These are phyloP conservation scores for Betta splendens DNA, from an alignment of 2,797 vertebrate species.

Conservation along the genomic window DNA sequence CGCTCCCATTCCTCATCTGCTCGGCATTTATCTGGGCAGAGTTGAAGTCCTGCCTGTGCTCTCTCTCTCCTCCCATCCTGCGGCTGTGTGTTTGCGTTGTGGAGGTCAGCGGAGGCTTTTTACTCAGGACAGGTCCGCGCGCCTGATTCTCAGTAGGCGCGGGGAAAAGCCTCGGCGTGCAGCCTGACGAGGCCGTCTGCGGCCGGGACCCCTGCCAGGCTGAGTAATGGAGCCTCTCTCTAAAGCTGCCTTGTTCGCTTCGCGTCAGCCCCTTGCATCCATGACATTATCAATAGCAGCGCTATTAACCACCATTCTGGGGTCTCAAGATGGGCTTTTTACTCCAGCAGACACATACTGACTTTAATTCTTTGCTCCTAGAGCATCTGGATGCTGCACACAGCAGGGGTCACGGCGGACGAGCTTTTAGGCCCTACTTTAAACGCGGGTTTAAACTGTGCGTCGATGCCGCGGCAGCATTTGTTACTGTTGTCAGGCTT, in stretches of 20 bases:
- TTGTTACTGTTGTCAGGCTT: neutral
- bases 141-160: constrained; percentile 52
- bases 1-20: constrained; percentile 25
- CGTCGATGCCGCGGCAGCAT: neutral
- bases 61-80: constrained; percentile 25
- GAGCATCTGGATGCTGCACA: constrained; percentile 12
- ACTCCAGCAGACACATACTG: constrained; percentile 26
- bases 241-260: constrained; percentile 62
- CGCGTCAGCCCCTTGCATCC: constrained; percentile 54
- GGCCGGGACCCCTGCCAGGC: constrained; percentile 52
- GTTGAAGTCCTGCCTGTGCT: constrained; percentile 38
- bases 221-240: constrained; percentile 65
- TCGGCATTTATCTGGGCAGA: constrained; percentile 35
- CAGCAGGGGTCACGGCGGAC: neutral
- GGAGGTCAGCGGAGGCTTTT: constrained; percentile 61
- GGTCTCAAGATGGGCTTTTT: constrained; percentile 48
- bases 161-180: constrained; percentile 53
- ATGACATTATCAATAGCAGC: constrained; percentile 58
- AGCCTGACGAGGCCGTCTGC: constrained; percentile 49
- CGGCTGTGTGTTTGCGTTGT: constrained; percentile 53
- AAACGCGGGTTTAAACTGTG: constrained; percentile 7
- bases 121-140: constrained; percentile 60
- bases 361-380: constrained; percentile 28
- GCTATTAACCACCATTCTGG: constrained; percentile 57
- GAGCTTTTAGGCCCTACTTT: constrained; percentile 1